A percentile compares a stretch with the other conserved stretches of the same genome.
phyloP scores from a whole-genome alignment of 2,797 vertebrate genomes.

The Lemur catta region DNA sequence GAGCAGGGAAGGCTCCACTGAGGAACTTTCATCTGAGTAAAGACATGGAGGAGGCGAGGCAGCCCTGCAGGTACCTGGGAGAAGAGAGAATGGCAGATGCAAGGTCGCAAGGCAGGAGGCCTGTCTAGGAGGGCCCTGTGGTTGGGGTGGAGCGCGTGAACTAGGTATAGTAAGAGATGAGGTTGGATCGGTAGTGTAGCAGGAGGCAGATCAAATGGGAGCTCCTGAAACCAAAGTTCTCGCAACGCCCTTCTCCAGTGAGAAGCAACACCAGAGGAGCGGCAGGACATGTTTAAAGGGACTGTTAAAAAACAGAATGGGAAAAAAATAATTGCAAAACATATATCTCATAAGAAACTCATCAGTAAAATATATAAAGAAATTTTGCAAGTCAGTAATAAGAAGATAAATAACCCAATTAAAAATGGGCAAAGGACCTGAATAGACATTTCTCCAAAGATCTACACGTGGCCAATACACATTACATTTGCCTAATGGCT shows the following conservation, averaged over 20 bases:
- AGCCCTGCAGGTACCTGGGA: not conserved
- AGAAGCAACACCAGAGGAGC: not conserved
- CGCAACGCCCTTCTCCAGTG: accelerated
- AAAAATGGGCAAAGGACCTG: not conserved
- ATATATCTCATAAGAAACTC: not conserved
- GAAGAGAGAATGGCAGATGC: not conserved
- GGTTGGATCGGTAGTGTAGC: no score
- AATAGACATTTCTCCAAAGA: not conserved
- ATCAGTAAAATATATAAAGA: not conserved
- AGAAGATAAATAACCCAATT: not conserved
- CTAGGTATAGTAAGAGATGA: no score
- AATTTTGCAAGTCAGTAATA: not conserved
- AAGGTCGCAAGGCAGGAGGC: not conserved
- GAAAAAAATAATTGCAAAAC: not conserved
- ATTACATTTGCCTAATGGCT: not conserved
- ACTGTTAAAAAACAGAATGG: not conserved
- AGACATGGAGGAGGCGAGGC: not conserved
- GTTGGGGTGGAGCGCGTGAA: not conserved
- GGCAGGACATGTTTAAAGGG: not conserved
- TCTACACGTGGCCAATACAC: not conserved
- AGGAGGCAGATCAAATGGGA: not conserved
- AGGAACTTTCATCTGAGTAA: not conserved
- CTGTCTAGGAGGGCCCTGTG: not conserved
- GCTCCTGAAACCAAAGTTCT: not conserved
- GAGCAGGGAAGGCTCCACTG: not conserved